Base-by-base conservation (phyloP, 2,888 invertebrate genomes). In the Harmothoe impar region DNA sequence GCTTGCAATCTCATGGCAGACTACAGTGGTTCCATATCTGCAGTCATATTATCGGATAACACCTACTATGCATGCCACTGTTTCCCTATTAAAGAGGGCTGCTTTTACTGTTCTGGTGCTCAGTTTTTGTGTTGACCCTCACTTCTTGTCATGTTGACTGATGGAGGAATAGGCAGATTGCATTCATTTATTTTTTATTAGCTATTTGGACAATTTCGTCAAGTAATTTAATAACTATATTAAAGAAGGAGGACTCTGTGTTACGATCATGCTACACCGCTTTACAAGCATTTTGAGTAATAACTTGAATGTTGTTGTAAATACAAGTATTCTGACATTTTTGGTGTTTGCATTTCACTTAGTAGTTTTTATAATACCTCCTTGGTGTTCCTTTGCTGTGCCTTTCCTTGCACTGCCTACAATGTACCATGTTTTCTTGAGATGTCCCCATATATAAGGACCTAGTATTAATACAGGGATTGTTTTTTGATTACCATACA, bases 371-470 rank as follows among this genome's bases (percentile, higher is more conserved):
- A 35, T 35, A 3, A 0, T 81, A 81, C 17, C 23, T 81, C 43
- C 25, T 81, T 20, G 43, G 81, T 81, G 81, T 35, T 81, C 20
- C 20, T 81, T 81, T 81, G 81, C 81, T 81, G 81, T 81, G 81
- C 31, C 72, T 72, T 72, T 29, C 72, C 31, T 43, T 43, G 25
- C 72, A 72, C 72, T 29, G 31, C 25, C 72, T n/a, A n/a, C 15
- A 15, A 29, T 29, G 5, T 72, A 72, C 31, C 72, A 25, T 29
- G 72, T 72, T 72, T 15, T 29, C 25, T 72, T 29, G 72, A 72
- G 31, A 29, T 29, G 31, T 29, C 15, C 43, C 81, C 20, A 20
- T 25, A 15, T 81, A 31, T 1, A 20, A 33, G 25, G 33, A 23
- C 20, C 35, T 25, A 35, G 20, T 81, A 43, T 81, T 33, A 43